Evolutionary conservation across 2,113 vertebrate species (phyloP).

Genomic region (Ceratotherium simum): DNA sequence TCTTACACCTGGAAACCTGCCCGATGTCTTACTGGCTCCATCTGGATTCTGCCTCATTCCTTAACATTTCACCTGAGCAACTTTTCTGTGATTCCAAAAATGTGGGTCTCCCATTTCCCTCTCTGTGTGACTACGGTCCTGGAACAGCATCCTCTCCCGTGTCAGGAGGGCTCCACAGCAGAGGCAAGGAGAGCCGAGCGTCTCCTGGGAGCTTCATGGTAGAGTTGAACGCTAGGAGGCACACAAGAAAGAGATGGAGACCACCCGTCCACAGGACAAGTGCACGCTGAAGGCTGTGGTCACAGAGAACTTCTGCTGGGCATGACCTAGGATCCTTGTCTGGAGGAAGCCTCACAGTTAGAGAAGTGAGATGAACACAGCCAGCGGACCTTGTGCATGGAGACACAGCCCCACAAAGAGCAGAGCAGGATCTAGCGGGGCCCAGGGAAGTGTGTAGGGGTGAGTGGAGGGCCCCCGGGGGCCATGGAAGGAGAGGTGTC

Average conservation of each 20-base stretch:
- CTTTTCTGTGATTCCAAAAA: not conserved
- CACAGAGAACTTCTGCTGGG: not conserved
- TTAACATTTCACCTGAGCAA: not conserved
- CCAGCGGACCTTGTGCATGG: fast-evolving
- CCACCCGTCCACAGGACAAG: too few species aligned
- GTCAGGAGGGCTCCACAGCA: not conserved
- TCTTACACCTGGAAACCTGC: not conserved
- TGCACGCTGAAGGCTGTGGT: not conserved
- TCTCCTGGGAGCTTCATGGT: too few species aligned
- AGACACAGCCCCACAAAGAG: not conserved
- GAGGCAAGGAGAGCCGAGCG: not conserved
- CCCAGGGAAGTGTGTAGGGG: too few species aligned
- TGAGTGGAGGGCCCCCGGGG: too few species aligned
- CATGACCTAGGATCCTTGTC: too few species aligned
- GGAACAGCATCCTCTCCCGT: too few species aligned
- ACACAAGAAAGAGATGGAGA: not conserved
- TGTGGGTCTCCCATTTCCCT: fast-evolving
- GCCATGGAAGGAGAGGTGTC: too few species aligned
- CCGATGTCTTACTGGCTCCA: not conserved
- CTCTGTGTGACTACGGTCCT: not conserved
- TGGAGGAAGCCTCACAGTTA: not conserved
- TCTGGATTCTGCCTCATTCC: not conserved
- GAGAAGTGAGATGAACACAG: not conserved
- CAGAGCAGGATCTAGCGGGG: not conserved
- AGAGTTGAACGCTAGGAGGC: too few species aligned